These are phyloP conservation scores for Omphaloscelis lunosa DNA, from an alignment of 2,888 invertebrate genomes.

Conservation along the genomic window DNA sequence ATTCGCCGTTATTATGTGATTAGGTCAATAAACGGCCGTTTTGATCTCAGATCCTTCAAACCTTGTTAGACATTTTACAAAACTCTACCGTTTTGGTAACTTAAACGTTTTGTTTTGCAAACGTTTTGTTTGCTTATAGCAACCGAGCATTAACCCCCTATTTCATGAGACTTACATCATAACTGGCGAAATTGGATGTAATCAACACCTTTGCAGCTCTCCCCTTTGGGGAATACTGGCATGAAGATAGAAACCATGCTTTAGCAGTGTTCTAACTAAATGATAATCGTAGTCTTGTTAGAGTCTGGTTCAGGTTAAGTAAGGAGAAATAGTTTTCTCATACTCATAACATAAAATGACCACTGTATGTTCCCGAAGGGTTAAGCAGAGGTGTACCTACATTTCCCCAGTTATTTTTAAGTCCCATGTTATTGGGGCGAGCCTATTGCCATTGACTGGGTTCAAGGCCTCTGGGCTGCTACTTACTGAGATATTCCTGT, in stretches of 20 bases:
- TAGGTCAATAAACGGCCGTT: constrained; percentile 12
- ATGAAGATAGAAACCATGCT: not conserved
- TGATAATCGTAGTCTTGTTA: not conserved
- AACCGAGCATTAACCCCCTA: not conserved
- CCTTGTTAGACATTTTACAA: not conserved
- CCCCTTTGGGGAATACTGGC: too few relatives aligned
- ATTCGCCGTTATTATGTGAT: too few relatives aligned
- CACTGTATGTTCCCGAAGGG: too few relatives aligned
- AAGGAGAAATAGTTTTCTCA: not conserved
- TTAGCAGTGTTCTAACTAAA: not conserved
- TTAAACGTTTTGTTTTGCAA: not conserved
- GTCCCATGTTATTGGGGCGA: not conserved
- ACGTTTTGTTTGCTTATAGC: not conserved
- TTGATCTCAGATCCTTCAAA: not conserved
- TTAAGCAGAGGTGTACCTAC: not conserved
- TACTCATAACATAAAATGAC: not conserved
- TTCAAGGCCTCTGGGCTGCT: not conserved
- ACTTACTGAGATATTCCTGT: not conserved
- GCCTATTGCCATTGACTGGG: not conserved
- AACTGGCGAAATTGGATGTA: too few relatives aligned
- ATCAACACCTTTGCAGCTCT: too few relatives aligned
- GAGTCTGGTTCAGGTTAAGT: not conserved
- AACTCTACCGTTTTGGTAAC: not conserved
- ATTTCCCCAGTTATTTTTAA: not conserved
- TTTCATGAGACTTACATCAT: not conserved